Evolutionary conservation across 2,797 vertebrate species (phyloP).

Genomic region (Crocidura indochinensis): DNA sequence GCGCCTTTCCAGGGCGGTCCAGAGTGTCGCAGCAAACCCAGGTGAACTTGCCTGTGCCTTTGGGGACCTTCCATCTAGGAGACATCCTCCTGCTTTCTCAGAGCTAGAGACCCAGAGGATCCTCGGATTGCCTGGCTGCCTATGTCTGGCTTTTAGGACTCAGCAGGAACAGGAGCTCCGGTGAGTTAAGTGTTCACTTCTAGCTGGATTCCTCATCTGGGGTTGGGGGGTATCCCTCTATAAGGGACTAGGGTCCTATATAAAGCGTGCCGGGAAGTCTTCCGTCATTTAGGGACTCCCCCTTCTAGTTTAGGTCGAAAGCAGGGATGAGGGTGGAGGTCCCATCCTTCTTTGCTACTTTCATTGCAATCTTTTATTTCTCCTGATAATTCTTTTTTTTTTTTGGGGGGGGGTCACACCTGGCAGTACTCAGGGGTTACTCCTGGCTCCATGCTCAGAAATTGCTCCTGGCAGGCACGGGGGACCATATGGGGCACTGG

Average conservation of each 20-base stretch:
- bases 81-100: not conserved
- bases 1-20: no score
- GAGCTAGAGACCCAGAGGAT: not conserved
- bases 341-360: not conserved
- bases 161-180: not conserved
- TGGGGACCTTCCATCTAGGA: no score
- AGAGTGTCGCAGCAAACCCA: not conserved
- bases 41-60: not conserved
- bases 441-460: no score
- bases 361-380: not conserved
- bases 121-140: not conserved
- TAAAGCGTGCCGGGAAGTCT: no score
- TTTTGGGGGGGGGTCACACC: no score
- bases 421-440: no score
- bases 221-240: not conserved
- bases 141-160: not conserved
- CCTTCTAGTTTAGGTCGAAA: not conserved
- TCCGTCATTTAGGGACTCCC: no score
- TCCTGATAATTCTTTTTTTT: not conserved
- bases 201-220: not conserved
- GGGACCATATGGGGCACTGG: no score
- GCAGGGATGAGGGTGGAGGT: no score
- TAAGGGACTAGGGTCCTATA: no score
- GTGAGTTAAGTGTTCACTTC: slow-evolving; percentile 45
- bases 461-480: no score